A percentile compares a stretch with the other conserved stretches of the same genome.
phyloP scores from a whole-genome alignment of 1,140 invertebrate species.

The Frieseomelitta varia region DNA sequence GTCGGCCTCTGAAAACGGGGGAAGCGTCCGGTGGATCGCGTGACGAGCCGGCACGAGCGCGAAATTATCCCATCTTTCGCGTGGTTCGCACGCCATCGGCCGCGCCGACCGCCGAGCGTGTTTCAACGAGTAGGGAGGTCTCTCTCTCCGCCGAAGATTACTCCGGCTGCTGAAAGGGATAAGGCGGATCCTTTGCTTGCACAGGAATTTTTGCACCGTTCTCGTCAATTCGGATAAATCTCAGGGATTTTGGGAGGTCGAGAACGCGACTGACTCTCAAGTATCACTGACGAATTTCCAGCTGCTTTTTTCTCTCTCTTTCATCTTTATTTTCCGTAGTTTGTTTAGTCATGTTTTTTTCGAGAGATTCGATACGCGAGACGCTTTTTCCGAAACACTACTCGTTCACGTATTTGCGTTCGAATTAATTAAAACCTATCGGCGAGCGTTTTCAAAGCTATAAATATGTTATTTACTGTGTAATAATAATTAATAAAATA shows the following conservation, averaged over 20 bases:
- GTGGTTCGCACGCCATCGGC: constrained; percentile 50
- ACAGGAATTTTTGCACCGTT: neutral
- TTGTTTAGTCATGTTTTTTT: no score
- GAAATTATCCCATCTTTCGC: constrained; percentile 69
- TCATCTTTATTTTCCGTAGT: no score
- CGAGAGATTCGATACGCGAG: no score
- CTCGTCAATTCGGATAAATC: neutral
- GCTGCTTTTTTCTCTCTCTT: no score
- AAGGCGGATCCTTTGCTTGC: neutral
- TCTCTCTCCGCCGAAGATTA: neutral
- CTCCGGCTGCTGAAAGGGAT: constrained; percentile 16
- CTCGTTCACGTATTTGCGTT: no score
- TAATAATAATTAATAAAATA: no score
- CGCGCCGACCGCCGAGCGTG: constrained; percentile 18
- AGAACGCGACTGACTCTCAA: neutral
- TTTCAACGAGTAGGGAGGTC: constrained; percentile 38
- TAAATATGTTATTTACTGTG: no score
- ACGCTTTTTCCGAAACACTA: no score
- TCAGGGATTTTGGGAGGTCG: neutral
- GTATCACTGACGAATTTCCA: no score
- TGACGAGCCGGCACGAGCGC: constrained; percentile 66
- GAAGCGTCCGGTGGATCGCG: constrained; percentile 59
- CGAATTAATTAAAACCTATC: no score
- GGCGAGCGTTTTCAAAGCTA: no score
- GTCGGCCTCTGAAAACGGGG: constrained; percentile 19